These are phyloP conservation scores for Aphelinus certus DNA, from an alignment of 1,140 invertebrate genomes.

Conservation along the genomic window DNA sequence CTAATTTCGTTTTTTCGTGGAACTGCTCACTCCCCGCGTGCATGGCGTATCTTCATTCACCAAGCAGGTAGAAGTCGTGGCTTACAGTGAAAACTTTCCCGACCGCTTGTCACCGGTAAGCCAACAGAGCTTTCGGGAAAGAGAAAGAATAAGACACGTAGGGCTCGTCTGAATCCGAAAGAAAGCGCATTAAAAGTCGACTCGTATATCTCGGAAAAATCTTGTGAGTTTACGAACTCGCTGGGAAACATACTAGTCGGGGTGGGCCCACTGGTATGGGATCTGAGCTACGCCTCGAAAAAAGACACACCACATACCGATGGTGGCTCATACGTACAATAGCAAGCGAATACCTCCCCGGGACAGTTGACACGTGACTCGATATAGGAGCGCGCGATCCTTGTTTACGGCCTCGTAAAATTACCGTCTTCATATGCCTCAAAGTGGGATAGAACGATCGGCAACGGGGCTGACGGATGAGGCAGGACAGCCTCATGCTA, in stretches of 20 bases:
- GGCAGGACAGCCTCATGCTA: not conserved
- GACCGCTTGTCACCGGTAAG: too few species aligned
- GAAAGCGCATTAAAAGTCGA: not conserved
- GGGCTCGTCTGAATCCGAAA: not conserved
- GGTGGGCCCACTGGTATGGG: too few species aligned
- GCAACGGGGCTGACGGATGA: not conserved
- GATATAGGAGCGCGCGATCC: slow-evolving; percentile 23
- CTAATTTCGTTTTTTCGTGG: too few species aligned
- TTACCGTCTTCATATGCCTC: slow-evolving; percentile 35
- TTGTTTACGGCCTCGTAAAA: slow-evolving; percentile 42
- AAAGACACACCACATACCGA: too few species aligned
- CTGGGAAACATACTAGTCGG: too few species aligned
- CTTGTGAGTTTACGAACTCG: not conserved
- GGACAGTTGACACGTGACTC: slow-evolving; percentile 39
- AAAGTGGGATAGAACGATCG: slow-evolving; percentile 37
- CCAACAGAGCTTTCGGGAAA: too few species aligned
- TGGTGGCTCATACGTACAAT: slow-evolving; percentile 10
- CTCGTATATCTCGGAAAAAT: not conserved
- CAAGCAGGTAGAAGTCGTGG: too few species aligned
- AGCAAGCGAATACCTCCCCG: slow-evolving; percentile 12
- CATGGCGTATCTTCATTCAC: too few species aligned
- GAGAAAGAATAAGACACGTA: slow-evolving; percentile 2
- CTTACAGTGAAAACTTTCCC: too few species aligned
- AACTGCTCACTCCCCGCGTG: too few species aligned
- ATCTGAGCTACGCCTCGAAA: too few species aligned